Base-by-base conservation (phyloP, 2,113 vertebrate species). In the Martes martes region DNA sequence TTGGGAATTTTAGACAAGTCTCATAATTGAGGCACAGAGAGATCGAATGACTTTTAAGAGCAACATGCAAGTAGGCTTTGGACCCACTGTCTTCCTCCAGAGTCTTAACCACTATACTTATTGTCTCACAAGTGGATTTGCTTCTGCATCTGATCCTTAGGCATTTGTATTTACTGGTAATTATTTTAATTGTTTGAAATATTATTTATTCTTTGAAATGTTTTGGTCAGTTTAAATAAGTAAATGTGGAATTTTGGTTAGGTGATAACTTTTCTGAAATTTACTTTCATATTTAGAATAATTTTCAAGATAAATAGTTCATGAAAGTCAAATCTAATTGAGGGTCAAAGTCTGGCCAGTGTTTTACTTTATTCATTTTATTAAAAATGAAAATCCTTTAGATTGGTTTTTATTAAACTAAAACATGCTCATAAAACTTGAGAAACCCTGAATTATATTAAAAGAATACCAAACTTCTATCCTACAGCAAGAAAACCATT, bases 281-380 rank as follows among this genome's bases (percentile, higher is more conserved):
- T 26, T 11, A 95, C 8, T 61, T 39, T 89, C 7, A 47, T 83
- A 92, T 95, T 92, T 83, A 95, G 47, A 90, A 57, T 24, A 19
- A 15, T 33, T 96, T 91, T 89, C 2, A 93, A 96, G 73, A 89
- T 94, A 85, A 76, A 61, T 91, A 89, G 57, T 93, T 95, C 21
- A 67, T 81, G 50, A 47, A 96, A 81, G 59, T 89, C 26, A 79
- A 36, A 76, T 89, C 14, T 96, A 89, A 42, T 61, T 63, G n/a
- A 52, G 63, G 65, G 26, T 71, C 39, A 89, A 42, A 82, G 21
- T 59, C 69, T 95, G 63, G 36, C 50, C 80, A 93, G 1, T 90
- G 28, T 67, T 96, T 97, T 39, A 96, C 16, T 78, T 78, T 95
- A 78, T 4, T 95, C 21, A 47, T 82, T 87, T 94, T 74, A 39